Base-by-base conservation (phyloP, 2,888 invertebrate genomes). In the Pollenia angustigena region DNA sequence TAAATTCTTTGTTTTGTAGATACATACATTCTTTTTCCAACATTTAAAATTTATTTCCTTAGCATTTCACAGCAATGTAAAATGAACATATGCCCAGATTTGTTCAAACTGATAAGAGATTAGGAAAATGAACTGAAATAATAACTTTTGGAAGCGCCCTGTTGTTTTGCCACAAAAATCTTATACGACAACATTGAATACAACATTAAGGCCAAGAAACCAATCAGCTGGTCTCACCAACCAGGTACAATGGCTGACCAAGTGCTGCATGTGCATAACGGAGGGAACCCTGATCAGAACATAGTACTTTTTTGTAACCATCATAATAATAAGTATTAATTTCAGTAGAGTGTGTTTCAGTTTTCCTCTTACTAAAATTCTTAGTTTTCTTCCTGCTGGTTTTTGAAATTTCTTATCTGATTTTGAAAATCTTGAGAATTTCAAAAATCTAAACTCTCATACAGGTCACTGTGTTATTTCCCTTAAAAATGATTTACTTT, bases 61-160 rank as follows among this genome's bases (percentile, higher is more conserved):
- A 32, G 4, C 6, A 32, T 32, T 32, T 32, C 32, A 32, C 32
- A 68, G 10, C 44, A 16, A 48, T 44, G 42, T 75, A 32, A 54
- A 8, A 60, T 66, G 12, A 50, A 74, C 85, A 79, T 79, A 66
- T 83, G 50, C 58, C 72, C 52, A 76, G 83, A 81, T 87, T 23
- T 60, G 48, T 52, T 56, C 18, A 18, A 46, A 60, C 40, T 52
- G 84, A 84, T 84, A 83, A 86, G 89, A 88, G 90, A 90, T 84
- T 64, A 52, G 48, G 44, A 80, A 88, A 88, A 90, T 89, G 11
- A 89, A 90, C 89, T 89, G 89, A 90, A 89, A 90, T 90, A 88
- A 90, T 90, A 89, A 88, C 89, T 88, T 89, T 88, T 76, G 60
- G 85, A 82, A 89, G 86, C 88, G 84, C 88, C 89, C 89, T 87